Base-by-base conservation (phyloP, 2,113 vertebrate genomes). In the Dicerorhinus sumatrensis region DNA sequence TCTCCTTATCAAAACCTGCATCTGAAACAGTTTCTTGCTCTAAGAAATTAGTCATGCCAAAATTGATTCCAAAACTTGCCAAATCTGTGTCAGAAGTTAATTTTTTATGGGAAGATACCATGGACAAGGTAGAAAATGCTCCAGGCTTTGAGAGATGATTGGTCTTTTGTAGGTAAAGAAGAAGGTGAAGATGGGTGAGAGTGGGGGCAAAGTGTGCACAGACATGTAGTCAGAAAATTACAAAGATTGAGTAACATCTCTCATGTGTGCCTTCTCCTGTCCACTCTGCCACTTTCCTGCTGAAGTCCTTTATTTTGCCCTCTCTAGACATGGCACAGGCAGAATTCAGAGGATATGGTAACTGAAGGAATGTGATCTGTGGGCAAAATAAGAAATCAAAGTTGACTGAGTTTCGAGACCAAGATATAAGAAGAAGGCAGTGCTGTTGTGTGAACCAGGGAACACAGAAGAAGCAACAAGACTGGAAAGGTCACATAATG, bases 231-330 rank as follows among this genome's bases (percentile, higher is more conserved):
- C 25, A n/a, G 42, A 54, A 0, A 9, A 7, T 27, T 20, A 21
- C 17, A 21, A 27, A 21, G 29, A 46, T 0, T 8, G 33, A 62
- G 12, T 3, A 79, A 46, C 31, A 69, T 25, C 17, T 25, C 12
- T 48, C 42, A 9, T 5, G 62, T 33, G 20, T 51, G 20, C 16
- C 29, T 82, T 31, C 39, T 62, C 65, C 54, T 27, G 6, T 69
- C 29, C 23, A 21, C 56, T 42, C 16, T 58, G 83, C 23, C 42
- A 8, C 14, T 46, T 20, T 67, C 16, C 31, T 21, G 31, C 20
- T 6, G 16, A 17, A 23, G 9, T 48, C 16, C 11, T 67, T 63
- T 23, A 4, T 51, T 65, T 23, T 29, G 0, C 21, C 2, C 0
- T 63, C 36, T 73, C 46, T 10, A 21, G 20, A 13, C 5, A 39